Evolutionary conservation across 35 echinoderm and acorn worm genomes (phyloP).

Genomic region (Ptychodera flava): DNA sequence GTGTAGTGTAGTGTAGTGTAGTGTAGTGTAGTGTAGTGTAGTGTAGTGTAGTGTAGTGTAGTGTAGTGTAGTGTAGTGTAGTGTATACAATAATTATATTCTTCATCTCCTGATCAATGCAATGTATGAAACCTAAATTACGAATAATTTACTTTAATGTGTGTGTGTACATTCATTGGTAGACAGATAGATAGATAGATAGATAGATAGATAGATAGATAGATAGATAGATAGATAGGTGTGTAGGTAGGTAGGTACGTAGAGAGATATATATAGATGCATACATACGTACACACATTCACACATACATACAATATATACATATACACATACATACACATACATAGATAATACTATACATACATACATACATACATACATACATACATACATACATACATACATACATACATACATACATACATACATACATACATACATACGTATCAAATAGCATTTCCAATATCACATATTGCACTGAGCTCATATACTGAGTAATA

Average conservation of each 20-base stretch:
- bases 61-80: neutral
- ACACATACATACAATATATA: neutral
- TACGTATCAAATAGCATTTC: neutral
- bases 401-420: neutral
- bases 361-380: neutral
- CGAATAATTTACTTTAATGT: neutral
- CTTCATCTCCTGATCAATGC: no score
- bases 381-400: neutral
- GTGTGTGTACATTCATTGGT: neutral
- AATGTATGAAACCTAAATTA: no score
- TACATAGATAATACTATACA: neutral
- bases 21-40: neutral
- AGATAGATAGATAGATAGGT: neutral
- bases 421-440: neutral
- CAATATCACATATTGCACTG: no score
- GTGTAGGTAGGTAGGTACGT: neutral
- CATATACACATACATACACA: neutral
- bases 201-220: neutral
- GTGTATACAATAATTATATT: neutral
- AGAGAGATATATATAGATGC: neutral
- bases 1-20: neutral
- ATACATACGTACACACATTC: neutral
- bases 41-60: neutral
- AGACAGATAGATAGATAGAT: neutral
- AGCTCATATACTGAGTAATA: no score